Evolutionary conservation across 1,140 invertebrate genomes (phyloP), one percentile per base, ranked within the genome.

Genomic region (Lineus longissimus): DNA sequence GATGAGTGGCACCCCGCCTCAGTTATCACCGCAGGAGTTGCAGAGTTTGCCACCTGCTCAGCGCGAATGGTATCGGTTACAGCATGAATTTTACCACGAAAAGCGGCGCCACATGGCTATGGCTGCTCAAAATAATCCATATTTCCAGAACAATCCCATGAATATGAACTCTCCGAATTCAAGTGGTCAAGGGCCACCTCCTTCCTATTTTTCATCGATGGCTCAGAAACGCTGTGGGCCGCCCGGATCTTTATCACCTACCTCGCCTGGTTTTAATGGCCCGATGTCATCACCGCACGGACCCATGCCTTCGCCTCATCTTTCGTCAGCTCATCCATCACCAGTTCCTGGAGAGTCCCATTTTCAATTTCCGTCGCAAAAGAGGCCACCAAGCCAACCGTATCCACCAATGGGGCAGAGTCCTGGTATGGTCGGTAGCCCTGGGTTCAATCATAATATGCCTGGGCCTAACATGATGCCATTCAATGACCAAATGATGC

Each of bases 41-140:
- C 71, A 73, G 31, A 75, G 73, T 43, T 68, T 76, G 72, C 68
- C 71, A 25, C 71, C 76, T n/a, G 78, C 80, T 59, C 80, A 82
- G 61, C 70, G 77, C 56, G 82, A 81, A 76, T 95, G 93, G 93
- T 89, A 92, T 68, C 93, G 94, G 79, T 81, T 95, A 56, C 92
- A 94, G 73, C 76, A 78, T 23, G 79, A 82, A 58, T 82, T 72
- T 66, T 78, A 75, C 45, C 72, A 75, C 43, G 77, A 82, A 43
- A 80, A 80, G 47, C 55, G 68, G 11, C 62, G 71, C 25, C 47
- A 51, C n/a, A 36, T 36, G 33, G 33, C 33, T 15, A 36, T 36
- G 33, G 33, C 33, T 7, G 33, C 33, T 36, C 33, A 36, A 15
- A 36, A 36, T 36, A 36, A 36, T 36, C 47, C n/a, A 27, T 27